These are phyloP conservation scores for Lacerta agilis DNA, from an alignment of 2,797 vertebrate species.

Conservation along the genomic window DNA sequence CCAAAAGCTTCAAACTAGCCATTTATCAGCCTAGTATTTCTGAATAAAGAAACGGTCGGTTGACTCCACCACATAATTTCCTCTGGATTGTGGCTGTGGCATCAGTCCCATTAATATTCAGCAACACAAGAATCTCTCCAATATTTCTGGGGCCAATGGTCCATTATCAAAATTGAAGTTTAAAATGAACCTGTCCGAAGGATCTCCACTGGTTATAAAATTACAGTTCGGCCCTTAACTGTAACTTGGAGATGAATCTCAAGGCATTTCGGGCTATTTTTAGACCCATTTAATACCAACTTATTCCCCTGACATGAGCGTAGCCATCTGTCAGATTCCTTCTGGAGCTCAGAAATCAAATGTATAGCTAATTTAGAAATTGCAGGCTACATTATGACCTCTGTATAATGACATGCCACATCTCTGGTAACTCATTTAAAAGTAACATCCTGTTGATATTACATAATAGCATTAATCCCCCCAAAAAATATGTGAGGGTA, in stretches of 20 bases:
- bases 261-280: slow-evolving; percentile 13
- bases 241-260: slow-evolving; percentile 36
- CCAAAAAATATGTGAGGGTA: neutral
- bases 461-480: neutral
- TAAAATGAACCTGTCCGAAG: slow-evolving; percentile 21
- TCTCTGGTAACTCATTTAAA: slow-evolving; percentile 32
- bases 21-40: neutral
- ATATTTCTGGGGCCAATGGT: neutral
- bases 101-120: neutral
- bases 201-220: neutral
- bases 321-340: slow-evolving; percentile 50
- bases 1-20: neutral
- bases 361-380: slow-evolving; percentile 40
- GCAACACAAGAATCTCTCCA: neutral
- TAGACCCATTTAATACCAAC: slow-evolving; percentile 20
- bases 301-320: slow-evolving; percentile 32
- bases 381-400: slow-evolving; percentile 20
- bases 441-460: neutral
- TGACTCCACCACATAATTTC: neutral
- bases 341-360: slow-evolving; percentile 36
- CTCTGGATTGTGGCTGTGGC: neutral
- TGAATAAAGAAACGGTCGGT: neutral
- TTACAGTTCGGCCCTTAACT: slow-evolving; percentile 11
- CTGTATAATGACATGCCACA: slow-evolving; percentile 18
- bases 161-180: neutral